Evolutionary conservation across 2,888 invertebrate species (phyloP), one percentile per base, ranked within the genome.

Genomic region (Lomographa bimaculata): DNA sequence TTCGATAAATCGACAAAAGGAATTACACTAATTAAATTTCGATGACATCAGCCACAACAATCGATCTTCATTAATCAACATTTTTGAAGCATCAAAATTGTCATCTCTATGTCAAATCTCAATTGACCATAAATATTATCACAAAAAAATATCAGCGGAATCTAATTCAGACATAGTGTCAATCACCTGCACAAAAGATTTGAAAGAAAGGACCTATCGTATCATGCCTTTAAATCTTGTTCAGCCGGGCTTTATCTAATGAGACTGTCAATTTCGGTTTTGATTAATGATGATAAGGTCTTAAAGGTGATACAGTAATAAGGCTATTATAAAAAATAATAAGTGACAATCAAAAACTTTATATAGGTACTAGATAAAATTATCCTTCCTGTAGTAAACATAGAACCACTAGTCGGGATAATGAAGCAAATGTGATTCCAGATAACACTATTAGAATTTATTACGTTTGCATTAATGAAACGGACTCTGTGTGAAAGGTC

Each of bases 251-350:
- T 38, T 42, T 43, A 40, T 39, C 36, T 44, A 46, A 50, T 48
- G 40, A 24, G 37, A 29, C 50, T 49, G 50, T 49, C 54, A 45
- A 45, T 46, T 38, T 30, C 32, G 33, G 2, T 14, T 41, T 42
- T 54, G 54, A 54, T 50, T 45, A 41, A 54, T 49, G 48, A 45
- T 35, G 48, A 47, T 47, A 50, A 38, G 21, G 42, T 21, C 25
- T 32, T 35, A 36, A 30, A 53, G 47, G 47, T 53, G 46, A 46
- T 45, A 26, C 17, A 36, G 36, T 45, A 47, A 46, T 45, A 45
- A 42, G 25, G 43, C 45, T 36, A 46, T 48, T 46, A 32, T n/a
- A n/a, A n/a, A 28, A 46, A 43, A 25, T 45, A 47, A 43, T 32
- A 43, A 50, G 37, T 34, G 42, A 38, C 45, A 40, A 37, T 14